phyloP scores from a whole-genome alignment of 2,797 vertebrate genomes.

The Pipistrellus pygmaeus region DNA sequence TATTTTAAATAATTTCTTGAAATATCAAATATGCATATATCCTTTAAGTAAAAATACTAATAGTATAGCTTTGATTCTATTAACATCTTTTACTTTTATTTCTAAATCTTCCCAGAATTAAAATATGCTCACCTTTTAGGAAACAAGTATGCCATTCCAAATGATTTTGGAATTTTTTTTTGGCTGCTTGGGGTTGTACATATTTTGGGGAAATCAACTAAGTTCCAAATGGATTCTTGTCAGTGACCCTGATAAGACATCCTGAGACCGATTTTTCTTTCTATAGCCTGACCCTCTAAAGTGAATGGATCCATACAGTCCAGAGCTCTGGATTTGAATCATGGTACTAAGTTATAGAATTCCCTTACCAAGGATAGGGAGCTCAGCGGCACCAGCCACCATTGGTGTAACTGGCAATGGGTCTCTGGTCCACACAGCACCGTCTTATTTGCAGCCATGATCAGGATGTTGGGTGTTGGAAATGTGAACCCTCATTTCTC shows the following conservation, averaged over 20 bases:
- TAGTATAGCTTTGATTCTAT: slow-evolving; percentile 1
- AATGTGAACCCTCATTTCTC: neutral
- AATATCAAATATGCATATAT: slow-evolving; percentile 5
- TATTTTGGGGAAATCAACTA: neutral
- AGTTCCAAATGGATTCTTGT: neutral
- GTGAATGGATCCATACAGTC: neutral
- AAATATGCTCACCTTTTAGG: neutral
- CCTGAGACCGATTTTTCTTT: neutral
- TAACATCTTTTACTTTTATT: slow-evolving; percentile 28
- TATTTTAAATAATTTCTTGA: slow-evolving; percentile 61
- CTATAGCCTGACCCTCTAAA: neutral
- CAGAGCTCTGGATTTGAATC: neutral
- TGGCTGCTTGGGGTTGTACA: neutral
- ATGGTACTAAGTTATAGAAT: neutral
- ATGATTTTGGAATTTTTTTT: neutral
- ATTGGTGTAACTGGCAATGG: neutral
- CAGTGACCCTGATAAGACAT: neutral
- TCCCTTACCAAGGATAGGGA: neutral
- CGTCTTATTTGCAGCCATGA: neutral
- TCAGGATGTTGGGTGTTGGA: neutral
- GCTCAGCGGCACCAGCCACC: neutral
- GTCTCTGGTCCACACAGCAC: neutral
- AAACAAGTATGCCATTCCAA: slow-evolving; percentile 16
- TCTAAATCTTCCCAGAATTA: slow-evolving; percentile 57
- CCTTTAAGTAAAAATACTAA: slow-evolving; percentile 41